Conservation (phyloP, 2,797 vertebrate species). For the Benthosema pterotum region DNA sequence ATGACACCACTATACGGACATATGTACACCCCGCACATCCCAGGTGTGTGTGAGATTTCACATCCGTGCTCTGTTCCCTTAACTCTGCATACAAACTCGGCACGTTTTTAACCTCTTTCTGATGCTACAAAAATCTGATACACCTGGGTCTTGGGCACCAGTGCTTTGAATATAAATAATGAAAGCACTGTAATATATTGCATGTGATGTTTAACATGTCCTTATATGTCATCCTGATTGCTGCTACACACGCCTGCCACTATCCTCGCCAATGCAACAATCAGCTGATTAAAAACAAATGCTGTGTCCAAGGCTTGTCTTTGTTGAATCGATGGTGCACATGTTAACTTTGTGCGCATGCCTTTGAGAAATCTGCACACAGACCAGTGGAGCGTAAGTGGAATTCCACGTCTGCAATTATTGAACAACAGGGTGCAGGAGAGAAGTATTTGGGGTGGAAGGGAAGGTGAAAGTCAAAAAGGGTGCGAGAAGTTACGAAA, state of each 20-base stretch:
- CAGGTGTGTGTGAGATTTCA: slow-evolving; percentile 70
- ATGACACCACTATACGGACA: slow-evolving; percentile 23
- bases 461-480: slow-evolving; percentile 60
- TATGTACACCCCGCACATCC: slow-evolving; percentile 41
- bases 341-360: slow-evolving; percentile 52
- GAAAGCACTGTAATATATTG: too few relatives aligned
- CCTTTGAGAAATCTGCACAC: slow-evolving; percentile 53
- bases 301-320: neutral
- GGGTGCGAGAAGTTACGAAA: slow-evolving; percentile 48
- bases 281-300: neutral
- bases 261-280: slow-evolving; percentile 9
- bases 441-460: slow-evolving; percentile 57
- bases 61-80: slow-evolving; percentile 54
- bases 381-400: slow-evolving; percentile 73
- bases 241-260: neutral
- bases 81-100: slow-evolving; percentile 3
- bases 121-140: too few relatives aligned
- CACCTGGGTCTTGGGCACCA: too few relatives aligned
- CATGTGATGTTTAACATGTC: too few relatives aligned
- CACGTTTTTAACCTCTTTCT: neutral
- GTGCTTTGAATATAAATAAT: too few relatives aligned
- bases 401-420: slow-evolving; percentile 77
- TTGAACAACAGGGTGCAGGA: slow-evolving; percentile 72
- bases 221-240: neutral
- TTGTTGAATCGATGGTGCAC: slow-evolving; percentile 10